Conservation (phyloP, 2,888 invertebrate species). For the Ophraella communa region DNA sequence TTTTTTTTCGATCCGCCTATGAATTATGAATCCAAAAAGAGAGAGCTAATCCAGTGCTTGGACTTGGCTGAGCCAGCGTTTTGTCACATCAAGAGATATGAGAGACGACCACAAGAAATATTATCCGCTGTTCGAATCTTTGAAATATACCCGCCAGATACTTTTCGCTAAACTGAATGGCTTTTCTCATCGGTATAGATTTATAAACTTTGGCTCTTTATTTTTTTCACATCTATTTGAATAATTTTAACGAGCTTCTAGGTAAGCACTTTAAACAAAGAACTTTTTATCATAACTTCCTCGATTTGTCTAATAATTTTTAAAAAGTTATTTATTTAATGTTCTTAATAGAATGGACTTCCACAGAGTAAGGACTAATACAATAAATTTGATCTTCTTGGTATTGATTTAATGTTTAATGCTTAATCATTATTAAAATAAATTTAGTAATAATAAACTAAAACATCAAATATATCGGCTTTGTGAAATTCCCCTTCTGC, state of each 20-base stretch:
- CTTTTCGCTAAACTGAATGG: slow-evolving; percentile 33
- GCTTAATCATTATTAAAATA: background rate
- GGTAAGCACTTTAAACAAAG: too few relatives aligned
- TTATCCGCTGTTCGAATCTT: slow-evolving; percentile 55
- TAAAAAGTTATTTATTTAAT: too few relatives aligned
- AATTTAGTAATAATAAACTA: background rate
- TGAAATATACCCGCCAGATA: slow-evolving; percentile 57
- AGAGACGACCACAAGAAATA: slow-evolving; percentile 56
- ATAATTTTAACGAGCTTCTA: too few relatives aligned
- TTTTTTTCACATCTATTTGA: too few relatives aligned
- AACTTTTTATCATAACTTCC: too few relatives aligned
- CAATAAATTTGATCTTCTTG: too few relatives aligned
- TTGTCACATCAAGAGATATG: slow-evolving; percentile 59
- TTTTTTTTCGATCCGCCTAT: background rate
- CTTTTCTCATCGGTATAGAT: slow-evolving; percentile 26
- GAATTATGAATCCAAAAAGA: slow-evolving; percentile 38
- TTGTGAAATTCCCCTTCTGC: background rate
- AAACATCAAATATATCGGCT: background rate
- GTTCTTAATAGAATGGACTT: too few relatives aligned
- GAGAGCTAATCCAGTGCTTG: slow-evolving; percentile 53
- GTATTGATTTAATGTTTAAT: too few relatives aligned
- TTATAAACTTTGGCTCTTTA: slow-evolving; percentile 10
- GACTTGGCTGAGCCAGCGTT: slow-evolving; percentile 58
- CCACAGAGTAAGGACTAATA: too few relatives aligned
- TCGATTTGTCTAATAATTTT: too few relatives aligned